Conservation (phyloP, 37 sponge, comb jelly and placozoan genomes). For the Geodia barretti region DNA sequence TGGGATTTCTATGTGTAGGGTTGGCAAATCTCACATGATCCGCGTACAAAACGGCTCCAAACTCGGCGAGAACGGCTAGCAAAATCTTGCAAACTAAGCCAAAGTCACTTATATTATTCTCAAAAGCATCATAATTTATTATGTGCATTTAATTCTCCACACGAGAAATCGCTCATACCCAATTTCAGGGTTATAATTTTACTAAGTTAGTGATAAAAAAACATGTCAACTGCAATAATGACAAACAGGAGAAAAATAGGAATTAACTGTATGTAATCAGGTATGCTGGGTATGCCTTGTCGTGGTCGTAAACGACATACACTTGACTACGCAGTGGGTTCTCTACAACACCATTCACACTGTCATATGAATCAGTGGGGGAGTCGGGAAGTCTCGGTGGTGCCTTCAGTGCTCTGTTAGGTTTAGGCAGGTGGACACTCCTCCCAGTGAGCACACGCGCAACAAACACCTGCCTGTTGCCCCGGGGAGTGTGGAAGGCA, state of each 20-base stretch:
- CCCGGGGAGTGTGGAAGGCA: not conserved
- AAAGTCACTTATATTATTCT: too few species aligned
- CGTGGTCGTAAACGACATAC: conserved; percentile 82
- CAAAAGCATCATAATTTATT: too few species aligned
- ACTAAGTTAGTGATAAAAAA: too few species aligned
- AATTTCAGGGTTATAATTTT: too few species aligned
- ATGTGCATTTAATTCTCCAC: too few species aligned
- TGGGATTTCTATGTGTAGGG: too few species aligned
- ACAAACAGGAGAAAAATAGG: not conserved
- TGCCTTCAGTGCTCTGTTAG: not conserved
- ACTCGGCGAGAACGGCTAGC: too few species aligned
- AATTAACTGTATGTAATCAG: conserved; percentile 65
- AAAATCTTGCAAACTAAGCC: too few species aligned
- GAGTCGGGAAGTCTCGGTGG: not conserved
- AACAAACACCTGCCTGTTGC: conserved; percentile 54
- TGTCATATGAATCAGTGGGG: conserved; percentile 45
- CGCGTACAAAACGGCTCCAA: too few species aligned
- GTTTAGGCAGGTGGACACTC: not conserved
- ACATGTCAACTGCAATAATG: not conserved
- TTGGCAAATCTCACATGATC: too few species aligned
- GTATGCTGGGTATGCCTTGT: conserved; percentile 78
- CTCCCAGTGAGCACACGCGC: conserved; percentile 63
- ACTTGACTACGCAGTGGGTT: conserved; percentile 20
- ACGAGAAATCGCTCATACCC: too few species aligned
- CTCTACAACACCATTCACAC: conserved; percentile 53